Base-by-base conservation (phyloP, 2,888 invertebrate species). In the Abscondita cerata region DNA sequence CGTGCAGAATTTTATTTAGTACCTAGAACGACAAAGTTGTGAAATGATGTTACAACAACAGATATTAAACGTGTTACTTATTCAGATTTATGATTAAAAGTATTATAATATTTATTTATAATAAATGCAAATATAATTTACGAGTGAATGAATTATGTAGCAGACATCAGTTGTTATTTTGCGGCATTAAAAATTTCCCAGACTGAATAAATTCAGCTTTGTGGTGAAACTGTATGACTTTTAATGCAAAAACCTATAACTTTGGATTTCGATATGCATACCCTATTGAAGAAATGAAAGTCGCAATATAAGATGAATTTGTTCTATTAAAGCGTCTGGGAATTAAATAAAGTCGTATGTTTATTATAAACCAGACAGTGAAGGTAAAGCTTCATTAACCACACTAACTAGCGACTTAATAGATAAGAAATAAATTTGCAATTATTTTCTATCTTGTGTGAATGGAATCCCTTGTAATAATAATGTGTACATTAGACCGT, bases 221-320 rank as follows among this genome's bases (percentile, higher is more conserved):
- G 25, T 25, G 2, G 25, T 25, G 25, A 2, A 25, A 25, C n/a
- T n/a, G n/a, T n/a, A n/a, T n/a, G n/a, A n/a, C n/a, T n/a, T n/a
- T n/a, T n/a, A n/a, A 25, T 6, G 25, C 6, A 44, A 44, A 18
- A 44, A 44, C 44, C 16, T 18, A 44, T 44, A 44, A 44, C 16
- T 16, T 18, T 6, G 2, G 18, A 16, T 44, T 44, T 44, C 18
- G 44, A 44, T 44, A 44, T 44, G 44, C 19, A 44, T n/a, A 18
- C n/a, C 18, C 8, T 18, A 19, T 44, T 44, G 44, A 16, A 44
- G n/a, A 44, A 16, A 44, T 44, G 44, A 44, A 44, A 19, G 44
- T 44, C 44, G 44, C n/a, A 18, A 19, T 18, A 11, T 18, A 41
- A 2, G 15, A 44, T 41, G 16, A 41, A 41, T 3, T 41, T 41